A percentile compares a stretch with the other conserved stretches of the same genome.
These are phyloP conservation scores for Oasisia sp. DNA, from an alignment of 2,888 invertebrate species.

Conservation along the genomic window DNA sequence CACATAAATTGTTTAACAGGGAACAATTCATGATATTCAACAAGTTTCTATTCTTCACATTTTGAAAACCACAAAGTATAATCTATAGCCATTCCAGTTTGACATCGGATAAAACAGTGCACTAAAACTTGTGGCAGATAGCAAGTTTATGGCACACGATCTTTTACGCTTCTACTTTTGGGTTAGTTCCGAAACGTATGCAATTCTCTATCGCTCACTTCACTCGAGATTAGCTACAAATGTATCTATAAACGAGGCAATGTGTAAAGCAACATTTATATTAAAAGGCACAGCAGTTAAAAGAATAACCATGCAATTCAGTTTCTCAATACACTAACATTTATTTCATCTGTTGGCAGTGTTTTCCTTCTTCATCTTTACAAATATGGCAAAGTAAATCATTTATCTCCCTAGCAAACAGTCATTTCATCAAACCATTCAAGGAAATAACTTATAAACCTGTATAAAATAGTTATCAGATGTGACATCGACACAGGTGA, in stretches of 20 bases:
- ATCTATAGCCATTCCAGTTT: neutral
- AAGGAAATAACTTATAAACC: slow-evolving; percentile 3
- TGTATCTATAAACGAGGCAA: neutral
- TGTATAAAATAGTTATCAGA: neutral
- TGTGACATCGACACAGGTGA: neutral
- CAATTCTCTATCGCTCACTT: no score
- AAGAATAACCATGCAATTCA: neutral
- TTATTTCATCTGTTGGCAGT: neutral
- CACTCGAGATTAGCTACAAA: neutral
- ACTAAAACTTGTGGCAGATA: neutral
- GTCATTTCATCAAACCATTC: neutral
- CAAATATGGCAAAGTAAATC: slow-evolving; percentile 5
- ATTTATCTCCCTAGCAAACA: slow-evolving; percentile 8
- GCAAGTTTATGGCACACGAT: neutral
- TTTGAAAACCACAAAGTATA: slow-evolving; percentile 1
- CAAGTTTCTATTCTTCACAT: neutral
- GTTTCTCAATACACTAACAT: slow-evolving; percentile 3
- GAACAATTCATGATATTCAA: neutral
- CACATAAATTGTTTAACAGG: neutral
- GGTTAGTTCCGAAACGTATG: neutral
- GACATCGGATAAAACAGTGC: neutral
- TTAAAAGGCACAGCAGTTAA: slow-evolving; percentile 13
- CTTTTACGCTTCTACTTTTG: neutral
- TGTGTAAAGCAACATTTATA: neutral
- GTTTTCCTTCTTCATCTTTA: neutral